Evolutionary conservation across 2,888 invertebrate species (phyloP).

Genomic region (Patella depressa): DNA sequence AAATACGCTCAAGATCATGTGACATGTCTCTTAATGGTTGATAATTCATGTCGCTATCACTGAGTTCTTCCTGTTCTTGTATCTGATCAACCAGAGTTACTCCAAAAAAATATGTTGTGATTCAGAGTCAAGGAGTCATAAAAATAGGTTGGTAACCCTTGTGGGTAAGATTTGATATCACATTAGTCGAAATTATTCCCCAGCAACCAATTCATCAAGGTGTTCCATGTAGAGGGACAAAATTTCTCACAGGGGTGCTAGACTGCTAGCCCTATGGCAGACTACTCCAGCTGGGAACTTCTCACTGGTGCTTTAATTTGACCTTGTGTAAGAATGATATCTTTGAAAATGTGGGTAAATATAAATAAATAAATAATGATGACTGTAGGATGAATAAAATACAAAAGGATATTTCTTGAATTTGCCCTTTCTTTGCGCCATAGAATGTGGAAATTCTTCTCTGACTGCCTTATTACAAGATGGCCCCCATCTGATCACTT

Average conservation of each 20-base stretch:
- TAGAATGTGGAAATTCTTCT: constrained; percentile 54
- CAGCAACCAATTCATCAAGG: background rate
- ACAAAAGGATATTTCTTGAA: constrained; percentile 60
- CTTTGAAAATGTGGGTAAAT: too few species aligned
- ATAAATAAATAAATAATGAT: too few species aligned
- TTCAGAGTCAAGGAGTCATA: constrained; percentile 36
- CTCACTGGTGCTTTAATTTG: too few species aligned
- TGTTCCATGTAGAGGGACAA: too few species aligned
- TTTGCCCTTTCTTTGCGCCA: constrained; percentile 63
- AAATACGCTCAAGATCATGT: constrained; percentile 55
- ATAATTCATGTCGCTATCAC: constrained; percentile 38
- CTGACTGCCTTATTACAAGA: constrained; percentile 62
- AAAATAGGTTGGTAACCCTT: too few species aligned
- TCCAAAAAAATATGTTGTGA: constrained; percentile 61
- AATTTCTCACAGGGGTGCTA: too few species aligned
- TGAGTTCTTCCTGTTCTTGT: constrained; percentile 42
- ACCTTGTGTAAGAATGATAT: too few species aligned
- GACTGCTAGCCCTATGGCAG: too few species aligned
- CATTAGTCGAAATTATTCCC: background rate
- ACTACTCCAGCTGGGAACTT: too few species aligned
- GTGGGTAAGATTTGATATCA: background rate
- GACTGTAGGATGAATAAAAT: background rate
- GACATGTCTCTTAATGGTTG: constrained; percentile 54
- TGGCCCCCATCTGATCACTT: constrained; percentile 55
- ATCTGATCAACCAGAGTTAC: constrained; percentile 46